Evolutionary conservation across 2,888 invertebrate species (phyloP).

Genomic region (Drosophila rellima): DNA sequence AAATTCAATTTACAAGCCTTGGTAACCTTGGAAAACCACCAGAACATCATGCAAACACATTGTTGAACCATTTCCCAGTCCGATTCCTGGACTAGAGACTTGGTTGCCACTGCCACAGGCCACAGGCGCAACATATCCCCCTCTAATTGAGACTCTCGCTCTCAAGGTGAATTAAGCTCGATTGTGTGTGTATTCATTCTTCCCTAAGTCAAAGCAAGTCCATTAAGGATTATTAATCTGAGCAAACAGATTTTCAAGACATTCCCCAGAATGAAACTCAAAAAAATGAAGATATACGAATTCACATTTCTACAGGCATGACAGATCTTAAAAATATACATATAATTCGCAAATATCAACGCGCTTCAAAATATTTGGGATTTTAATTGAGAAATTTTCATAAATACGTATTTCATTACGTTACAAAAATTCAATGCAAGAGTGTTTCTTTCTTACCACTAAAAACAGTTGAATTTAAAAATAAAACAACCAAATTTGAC

Average conservation of each 20-base stretch:
- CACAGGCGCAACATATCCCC: slow-evolving; percentile 16
- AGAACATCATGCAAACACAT: slow-evolving; percentile 5
- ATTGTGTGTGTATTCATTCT: slow-evolving; percentile 6
- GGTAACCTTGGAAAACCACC: slow-evolving; percentile 12
- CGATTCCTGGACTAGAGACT: background rate
- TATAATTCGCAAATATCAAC: no score
- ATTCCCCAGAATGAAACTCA: background rate
- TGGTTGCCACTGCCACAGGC: slow-evolving; percentile 12
- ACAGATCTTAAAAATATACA: no score
- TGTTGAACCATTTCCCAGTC: slow-evolving; percentile 1
- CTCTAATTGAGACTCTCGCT: slow-evolving; percentile 15
- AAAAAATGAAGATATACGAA: no score
- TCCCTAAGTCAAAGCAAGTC: slow-evolving; percentile 12
- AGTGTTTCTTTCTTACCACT: no score
- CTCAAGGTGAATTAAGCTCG: slow-evolving; percentile 10
- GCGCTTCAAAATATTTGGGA: no score
- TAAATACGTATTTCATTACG: no score
- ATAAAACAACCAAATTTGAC: no score
- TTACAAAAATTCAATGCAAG: no score
- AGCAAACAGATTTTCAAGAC: slow-evolving; percentile 8
- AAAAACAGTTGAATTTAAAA: no score
- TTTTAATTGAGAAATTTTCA: no score
- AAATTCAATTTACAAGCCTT: slow-evolving; percentile 72
- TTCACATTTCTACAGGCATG: no score
- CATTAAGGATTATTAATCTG: slow-evolving; percentile 33